phyloP scores from a whole-genome alignment of 53 echinoderm and acorn worm species.

The Patiria pectinifera region DNA sequence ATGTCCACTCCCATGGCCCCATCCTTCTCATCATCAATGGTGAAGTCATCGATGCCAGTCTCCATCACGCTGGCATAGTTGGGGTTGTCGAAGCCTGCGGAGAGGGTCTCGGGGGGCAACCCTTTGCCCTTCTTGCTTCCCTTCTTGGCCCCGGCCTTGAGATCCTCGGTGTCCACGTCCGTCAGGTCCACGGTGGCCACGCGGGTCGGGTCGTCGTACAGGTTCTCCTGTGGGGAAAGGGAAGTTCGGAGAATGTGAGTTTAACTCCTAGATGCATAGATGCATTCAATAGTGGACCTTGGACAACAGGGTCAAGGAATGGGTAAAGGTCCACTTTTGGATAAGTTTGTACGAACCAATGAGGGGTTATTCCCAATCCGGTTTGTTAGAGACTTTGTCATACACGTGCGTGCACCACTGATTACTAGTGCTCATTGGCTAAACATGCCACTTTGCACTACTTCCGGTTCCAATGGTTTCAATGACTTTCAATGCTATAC shows the following conservation, averaged over 20 bases:
- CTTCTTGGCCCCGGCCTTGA: slow-evolving; percentile 1
- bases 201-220: slow-evolving; percentile 41
- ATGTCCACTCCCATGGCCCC: slow-evolving; percentile 21
- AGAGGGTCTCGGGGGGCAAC: slow-evolving; percentile 21
- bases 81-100: slow-evolving; percentile 42
- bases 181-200: not conserved
- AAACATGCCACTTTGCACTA: no score
- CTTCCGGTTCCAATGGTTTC: no score
- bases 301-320: no score
- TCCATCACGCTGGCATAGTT: not conserved
- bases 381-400: no score
- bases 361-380: no score
- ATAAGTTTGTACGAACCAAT: no score
- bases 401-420: no score
- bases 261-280: no score
- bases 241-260: not conserved
- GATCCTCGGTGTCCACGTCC: not conserved
- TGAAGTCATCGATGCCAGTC: not conserved
- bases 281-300: no score
- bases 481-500: no score
- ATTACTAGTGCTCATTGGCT: no score
- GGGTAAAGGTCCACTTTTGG: no score
- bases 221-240: slow-evolving; percentile 21
- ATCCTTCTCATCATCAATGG: not conserved
- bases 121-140: slow-evolving; percentile 30